Base-by-base conservation (phyloP, 2,888 invertebrate genomes). In the Amiota minor region DNA sequence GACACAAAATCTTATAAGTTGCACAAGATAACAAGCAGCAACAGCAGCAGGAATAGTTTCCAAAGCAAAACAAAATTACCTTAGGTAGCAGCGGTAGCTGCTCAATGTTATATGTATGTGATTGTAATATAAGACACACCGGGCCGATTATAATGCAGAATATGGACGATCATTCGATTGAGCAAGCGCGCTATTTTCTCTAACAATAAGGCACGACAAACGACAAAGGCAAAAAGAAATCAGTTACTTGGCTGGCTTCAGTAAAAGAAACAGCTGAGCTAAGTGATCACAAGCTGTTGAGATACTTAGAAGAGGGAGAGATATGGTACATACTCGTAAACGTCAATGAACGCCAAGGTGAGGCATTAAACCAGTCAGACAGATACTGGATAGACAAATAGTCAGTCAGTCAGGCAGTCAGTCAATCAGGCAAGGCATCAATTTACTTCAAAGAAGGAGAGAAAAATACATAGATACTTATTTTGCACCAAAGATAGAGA, bases 101-200 rank as follows among this genome's bases (percentile, higher is more conserved):
- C 53, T 53, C 59, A 59, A 85, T 82, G 86, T 83, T 83, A 84
- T 81, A 86, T 84, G 84, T 81, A 86, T 84, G 84, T 83, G 86
- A 86, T 84, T 86, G 86, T 84, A n/a, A n/a, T n/a, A 81, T 84
- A 76, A 72, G 46, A 62, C 85, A 83, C 84, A 84, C 87, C 84
- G 86, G 84, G 87, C 84, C 87, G 87, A 81, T 84, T 78, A 86
- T 78, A 77, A 84, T 77, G 79, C 77, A 74, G 70, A 18, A 64
- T 56, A 20, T 2, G 78, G 35, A 35, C 35, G 35, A 35, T 35
- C 35, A 35, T 35, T 35, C 35, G 2, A 75, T 45, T n/a, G 18
- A 68, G 12, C 79, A 78, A 86, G 77, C 80, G 87, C 84, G 78
- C 84, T 71, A 67, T 71, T 71, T 61, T 47, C 79, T 83, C 74